These are phyloP conservation scores for Siphlonurus alternatus DNA, from an alignment of 2,888 invertebrate genomes.

Conservation along the genomic window DNA sequence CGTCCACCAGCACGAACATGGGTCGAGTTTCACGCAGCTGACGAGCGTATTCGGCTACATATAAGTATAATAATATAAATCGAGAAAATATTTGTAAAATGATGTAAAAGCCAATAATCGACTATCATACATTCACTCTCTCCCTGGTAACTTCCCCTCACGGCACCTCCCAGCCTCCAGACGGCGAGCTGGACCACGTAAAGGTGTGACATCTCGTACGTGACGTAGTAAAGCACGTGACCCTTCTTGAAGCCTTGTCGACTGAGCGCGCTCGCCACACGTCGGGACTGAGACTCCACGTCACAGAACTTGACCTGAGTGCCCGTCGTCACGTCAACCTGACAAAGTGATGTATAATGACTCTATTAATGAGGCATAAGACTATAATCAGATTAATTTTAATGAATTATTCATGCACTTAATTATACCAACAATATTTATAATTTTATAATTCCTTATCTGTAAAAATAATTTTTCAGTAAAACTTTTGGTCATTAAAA, in stretches of 20 bases:
- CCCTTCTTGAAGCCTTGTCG: conserved; percentile 10
- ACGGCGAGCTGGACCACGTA: conserved; percentile 7
- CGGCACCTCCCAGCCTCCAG: conserved; percentile 12
- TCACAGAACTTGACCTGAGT: conserved; percentile 7
- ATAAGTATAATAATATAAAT: background rate
- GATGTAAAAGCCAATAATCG: background rate
- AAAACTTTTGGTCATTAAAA: too few species aligned
- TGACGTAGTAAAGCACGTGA: conserved; percentile 9
- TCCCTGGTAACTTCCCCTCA: conserved; percentile 6
- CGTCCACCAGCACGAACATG: background rate
- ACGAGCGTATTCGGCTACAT: background rate
- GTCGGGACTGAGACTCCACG: conserved; percentile 5
- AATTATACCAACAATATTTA: too few species aligned
- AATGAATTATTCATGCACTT: too few species aligned
- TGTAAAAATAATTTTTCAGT: too few species aligned
- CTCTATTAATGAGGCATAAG: too few species aligned
- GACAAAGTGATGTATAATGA: too few species aligned
- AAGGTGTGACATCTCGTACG: conserved; percentile 8
- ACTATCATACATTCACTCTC: background rate
- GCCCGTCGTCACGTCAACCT: conserved; percentile 6
- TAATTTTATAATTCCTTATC: too few species aligned
- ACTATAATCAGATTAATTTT: too few species aligned
- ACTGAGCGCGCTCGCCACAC: conserved; percentile 9
- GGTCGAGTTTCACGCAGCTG: background rate
- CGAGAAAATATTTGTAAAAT: background rate